phyloP scores from a whole-genome alignment of 1,140 invertebrate genomes.

The Neuroterus valhalla region DNA sequence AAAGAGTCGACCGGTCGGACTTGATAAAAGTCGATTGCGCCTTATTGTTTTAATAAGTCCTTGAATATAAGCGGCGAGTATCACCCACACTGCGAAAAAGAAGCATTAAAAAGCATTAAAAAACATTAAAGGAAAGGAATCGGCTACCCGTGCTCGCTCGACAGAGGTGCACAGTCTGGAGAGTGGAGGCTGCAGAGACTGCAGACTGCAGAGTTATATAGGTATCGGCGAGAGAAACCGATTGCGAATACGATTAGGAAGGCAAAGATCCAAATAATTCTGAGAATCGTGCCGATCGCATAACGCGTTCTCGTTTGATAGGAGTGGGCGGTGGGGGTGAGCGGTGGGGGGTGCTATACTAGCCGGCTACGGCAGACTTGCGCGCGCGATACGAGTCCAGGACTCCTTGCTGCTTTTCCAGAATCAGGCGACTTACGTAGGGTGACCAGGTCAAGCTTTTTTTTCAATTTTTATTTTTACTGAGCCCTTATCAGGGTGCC shows the following conservation, averaged over 20 bases:
- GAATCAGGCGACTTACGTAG: background rate
- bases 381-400: constrained; percentile 1
- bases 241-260: background rate
- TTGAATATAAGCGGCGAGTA: constrained; percentile 16
- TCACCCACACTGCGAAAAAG: constrained; percentile 12
- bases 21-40: background rate
- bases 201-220: background rate
- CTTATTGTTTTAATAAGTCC: constrained; percentile 30
- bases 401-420: background rate
- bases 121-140: background rate
- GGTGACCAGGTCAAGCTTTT: too few species aligned
- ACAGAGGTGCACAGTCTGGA: background rate
- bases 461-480: too few species aligned
- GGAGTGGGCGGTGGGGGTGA: background rate
- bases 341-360: background rate
- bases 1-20: background rate
- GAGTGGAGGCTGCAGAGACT: background rate
- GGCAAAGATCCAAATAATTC: constrained; percentile 18
- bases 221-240: background rate
- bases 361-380: background rate
- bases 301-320: constrained; percentile 15
- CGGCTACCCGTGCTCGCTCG: background rate
- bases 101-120: background rate
- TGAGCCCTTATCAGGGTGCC: too few species aligned
- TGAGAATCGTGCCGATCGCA: constrained; percentile 26